Conservation (phyloP, 2,888 invertebrate genomes). For the Anthrax anthrax region DNA sequence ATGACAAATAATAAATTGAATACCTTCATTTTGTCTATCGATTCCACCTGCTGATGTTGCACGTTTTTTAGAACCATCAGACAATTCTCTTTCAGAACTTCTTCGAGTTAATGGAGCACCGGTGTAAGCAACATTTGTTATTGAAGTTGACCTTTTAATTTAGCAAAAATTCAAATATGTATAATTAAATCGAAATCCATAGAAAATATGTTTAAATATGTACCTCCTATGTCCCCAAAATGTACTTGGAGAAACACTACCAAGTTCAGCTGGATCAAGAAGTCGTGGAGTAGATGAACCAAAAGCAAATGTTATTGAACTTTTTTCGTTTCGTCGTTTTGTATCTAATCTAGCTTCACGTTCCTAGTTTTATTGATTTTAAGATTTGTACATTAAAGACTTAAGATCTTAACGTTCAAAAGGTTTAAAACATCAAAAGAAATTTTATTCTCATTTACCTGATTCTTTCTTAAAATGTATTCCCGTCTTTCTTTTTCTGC, state of each 20-base stretch:
- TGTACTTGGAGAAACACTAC: conserved; percentile 34
- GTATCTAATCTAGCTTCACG: conserved; percentile 68
- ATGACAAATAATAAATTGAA: no score
- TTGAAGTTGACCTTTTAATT: conserved; percentile 60
- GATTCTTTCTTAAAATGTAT: conserved; percentile 71
- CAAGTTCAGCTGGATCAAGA: conserved; percentile 67
- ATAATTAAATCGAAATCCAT: no score
- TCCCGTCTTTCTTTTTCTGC: conserved; percentile 77
- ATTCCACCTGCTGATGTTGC: conserved; percentile 59
- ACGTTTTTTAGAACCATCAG: conserved; percentile 55
- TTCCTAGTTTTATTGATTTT: conserved; percentile 35
- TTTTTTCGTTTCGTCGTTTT: conserved; percentile 61
- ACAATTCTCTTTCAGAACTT: conserved; percentile 69
- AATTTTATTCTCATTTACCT: no score
- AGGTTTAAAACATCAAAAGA: no score
- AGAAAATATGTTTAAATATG: no score
- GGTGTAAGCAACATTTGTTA: conserved; percentile 72
- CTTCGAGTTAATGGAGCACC: conserved; percentile 66
- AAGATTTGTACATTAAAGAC: no score
- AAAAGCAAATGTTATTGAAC: conserved; percentile 69
- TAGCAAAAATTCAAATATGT: background rate
- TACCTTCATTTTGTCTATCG: conserved; percentile 51
- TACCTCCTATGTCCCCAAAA: conserved; percentile 77
- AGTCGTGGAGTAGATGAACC: conserved; percentile 83
- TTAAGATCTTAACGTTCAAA: no score